Percentiles rank a stretch among this genome's conserved stretches.
These are phyloP conservation scores for Catharus fuscescens DNA, from an alignment of 2,113 vertebrate species.

Conservation along the genomic window DNA sequence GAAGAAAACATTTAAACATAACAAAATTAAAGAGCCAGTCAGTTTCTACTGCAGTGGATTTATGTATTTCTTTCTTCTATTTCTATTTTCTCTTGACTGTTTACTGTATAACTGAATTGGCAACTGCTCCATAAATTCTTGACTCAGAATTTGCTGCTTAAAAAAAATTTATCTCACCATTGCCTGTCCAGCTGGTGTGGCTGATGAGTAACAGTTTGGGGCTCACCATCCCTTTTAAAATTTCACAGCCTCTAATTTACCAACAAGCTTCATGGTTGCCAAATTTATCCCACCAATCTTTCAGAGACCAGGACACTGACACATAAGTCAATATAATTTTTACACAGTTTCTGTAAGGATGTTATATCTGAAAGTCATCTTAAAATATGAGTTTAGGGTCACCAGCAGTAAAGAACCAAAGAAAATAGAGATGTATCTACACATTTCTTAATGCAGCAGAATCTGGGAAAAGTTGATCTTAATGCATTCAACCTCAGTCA, in stretches of 20 bases:
- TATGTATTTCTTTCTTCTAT: neutral
- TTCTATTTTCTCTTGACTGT: constrained; percentile 21
- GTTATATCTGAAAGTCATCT: neutral
- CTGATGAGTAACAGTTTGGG: constrained; percentile 7
- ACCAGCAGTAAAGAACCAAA: neutral
- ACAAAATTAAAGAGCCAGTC: neutral
- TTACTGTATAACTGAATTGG: neutral
- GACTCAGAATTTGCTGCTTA: neutral
- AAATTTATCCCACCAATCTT: neutral
- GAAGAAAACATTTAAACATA: neutral
- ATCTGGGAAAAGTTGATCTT: neutral
- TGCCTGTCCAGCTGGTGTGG: constrained; percentile 7
- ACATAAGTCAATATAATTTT: neutral
- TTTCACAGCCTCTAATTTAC: neutral
- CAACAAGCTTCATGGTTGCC: neutral
- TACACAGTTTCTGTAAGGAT: neutral
- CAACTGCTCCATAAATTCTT: neutral
- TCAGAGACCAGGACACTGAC: neutral
- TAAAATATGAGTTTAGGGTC: neutral
- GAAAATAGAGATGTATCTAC: neutral
- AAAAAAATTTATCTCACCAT: neutral
- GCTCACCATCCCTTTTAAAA: neutral
- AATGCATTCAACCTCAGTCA: neutral
- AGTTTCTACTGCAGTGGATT: neutral
- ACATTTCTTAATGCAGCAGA: neutral